Base-by-base conservation (phyloP, 1,140 invertebrate genomes). In the Epicauta chinensis region DNA sequence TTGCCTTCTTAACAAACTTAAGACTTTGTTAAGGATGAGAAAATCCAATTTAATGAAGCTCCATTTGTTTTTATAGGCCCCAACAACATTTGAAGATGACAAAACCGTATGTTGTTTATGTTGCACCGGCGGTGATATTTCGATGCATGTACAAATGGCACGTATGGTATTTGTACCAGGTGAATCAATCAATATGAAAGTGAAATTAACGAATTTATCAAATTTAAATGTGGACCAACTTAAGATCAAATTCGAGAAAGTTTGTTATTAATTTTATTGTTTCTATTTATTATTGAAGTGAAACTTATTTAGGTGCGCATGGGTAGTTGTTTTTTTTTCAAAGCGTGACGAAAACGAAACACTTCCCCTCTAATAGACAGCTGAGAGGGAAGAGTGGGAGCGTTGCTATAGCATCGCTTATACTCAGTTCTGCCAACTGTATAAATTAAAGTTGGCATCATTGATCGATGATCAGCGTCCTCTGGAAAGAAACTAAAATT, bases 71-170 rank as follows among this genome's bases (percentile, higher is more conserved):
- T 40, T 49, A 16, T 39, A 49, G 46, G 36, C 37, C 0, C 2
- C n/a, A 7, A 39, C 16, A 2, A 14, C 36, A 14, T 49, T 38
- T 16, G 48, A 45, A 2, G 46, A 55, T 30, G 45, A 47, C 12
- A 55, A 55, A 49, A 49, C 53, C 10, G 40, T 49, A n/a, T 49
- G 53, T 50, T 50, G 46, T 16, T 49, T 38, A 40, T 55, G 53
- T 32, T 55, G 45, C 13, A 12, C 32, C 14, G 23, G 38, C 12
- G 53, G 53, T 10, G 29, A 43, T 11, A 36, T 55, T 12, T 29
- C 39, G 7, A n/a, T 55, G 7, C 45, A 49, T 23, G 34, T 49
- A 9, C 35, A 49, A 38, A 37, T 55, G 11, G 34, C 39, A 2
- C 48, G 48, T 42, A 55, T 29, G 7, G 53, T 45, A 3, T 49